phyloP scores from a whole-genome alignment of 1,140 invertebrate genomes.

The Formica exsecta region DNA sequence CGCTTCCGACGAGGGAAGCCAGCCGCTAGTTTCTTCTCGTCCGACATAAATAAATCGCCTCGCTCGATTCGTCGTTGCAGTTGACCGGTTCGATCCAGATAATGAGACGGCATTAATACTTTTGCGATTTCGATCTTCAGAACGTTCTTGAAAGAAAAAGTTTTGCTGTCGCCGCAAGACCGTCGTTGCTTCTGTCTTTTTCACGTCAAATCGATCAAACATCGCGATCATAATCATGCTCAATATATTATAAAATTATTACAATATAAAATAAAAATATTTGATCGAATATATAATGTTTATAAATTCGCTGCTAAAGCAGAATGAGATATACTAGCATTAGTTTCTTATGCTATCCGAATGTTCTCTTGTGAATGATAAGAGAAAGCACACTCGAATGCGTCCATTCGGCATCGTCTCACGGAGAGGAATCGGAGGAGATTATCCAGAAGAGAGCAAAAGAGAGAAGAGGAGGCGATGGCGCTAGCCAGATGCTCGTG shows the following conservation, averaged over 20 bases:
- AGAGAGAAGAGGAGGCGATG: conserved; percentile 64
- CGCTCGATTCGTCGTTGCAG: not conserved
- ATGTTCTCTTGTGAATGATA: conserved; percentile 8
- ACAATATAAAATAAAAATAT: not conserved
- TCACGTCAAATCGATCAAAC: not conserved
- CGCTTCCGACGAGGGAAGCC: conserved; percentile 29
- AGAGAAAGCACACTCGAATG: conserved; percentile 36
- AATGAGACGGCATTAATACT: conserved; percentile 42
- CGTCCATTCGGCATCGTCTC: conserved; percentile 6
- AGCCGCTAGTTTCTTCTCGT: conserved; percentile 34
- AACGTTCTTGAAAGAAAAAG: not conserved
- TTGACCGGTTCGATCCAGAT: conserved; percentile 27
- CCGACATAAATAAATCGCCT: conserved; percentile 44
- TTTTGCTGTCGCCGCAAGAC: not conserved
- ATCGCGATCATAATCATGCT: not conserved
- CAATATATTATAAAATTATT: not conserved
- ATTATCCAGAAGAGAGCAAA: conserved; percentile 45
- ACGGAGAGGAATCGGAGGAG: conserved; percentile 58
- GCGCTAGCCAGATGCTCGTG: conserved; percentile 80
- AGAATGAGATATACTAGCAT: no score
- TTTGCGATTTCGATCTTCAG: conserved; percentile 27
- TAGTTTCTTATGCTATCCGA: not conserved
- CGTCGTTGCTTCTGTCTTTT: not conserved
- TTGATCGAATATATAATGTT: not conserved
- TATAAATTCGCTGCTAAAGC: not conserved